These are phyloP conservation scores for Hozukius guyotensis DNA, from an alignment of 2,797 vertebrate genomes.

Conservation along the genomic window DNA sequence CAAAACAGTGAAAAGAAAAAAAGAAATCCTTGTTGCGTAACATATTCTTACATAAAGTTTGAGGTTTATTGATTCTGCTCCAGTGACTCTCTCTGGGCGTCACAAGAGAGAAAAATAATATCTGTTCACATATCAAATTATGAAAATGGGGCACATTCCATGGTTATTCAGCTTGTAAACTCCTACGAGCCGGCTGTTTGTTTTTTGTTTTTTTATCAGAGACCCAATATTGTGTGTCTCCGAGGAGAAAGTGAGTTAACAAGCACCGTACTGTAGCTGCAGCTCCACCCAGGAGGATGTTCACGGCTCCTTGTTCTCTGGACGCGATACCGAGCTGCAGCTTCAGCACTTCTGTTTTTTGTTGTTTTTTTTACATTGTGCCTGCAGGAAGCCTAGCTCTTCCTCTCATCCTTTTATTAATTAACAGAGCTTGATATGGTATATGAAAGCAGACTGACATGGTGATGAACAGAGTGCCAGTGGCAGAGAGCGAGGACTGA, in stretches of 20 bases:
- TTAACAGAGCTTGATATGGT: slow-evolving; percentile 49
- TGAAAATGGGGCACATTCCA: slow-evolving; percentile 32
- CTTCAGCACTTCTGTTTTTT: slow-evolving; percentile 14
- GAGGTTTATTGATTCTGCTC: slow-evolving; percentile 40
- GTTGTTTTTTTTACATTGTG: not conserved
- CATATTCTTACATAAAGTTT: slow-evolving; percentile 23
- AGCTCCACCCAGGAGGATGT: slow-evolving; percentile 49
- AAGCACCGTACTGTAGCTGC: slow-evolving; percentile 1
- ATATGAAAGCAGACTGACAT: slow-evolving; percentile 49
- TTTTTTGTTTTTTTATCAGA: slow-evolving; percentile 6
- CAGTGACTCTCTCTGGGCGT: slow-evolving; percentile 22
- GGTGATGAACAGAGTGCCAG: slow-evolving; percentile 45
- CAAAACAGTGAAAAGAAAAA: not conserved
- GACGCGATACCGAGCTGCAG: slow-evolving; percentile 19
- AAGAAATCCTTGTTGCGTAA: slow-evolving; percentile 16
- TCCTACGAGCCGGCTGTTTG: not conserved
- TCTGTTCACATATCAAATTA: slow-evolving; percentile 25
- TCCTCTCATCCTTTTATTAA: slow-evolving; percentile 50
- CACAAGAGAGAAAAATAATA: slow-evolving; percentile 2
- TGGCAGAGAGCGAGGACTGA: slow-evolving; percentile 42
- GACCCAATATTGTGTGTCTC: slow-evolving; percentile 19
- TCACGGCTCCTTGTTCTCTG: slow-evolving; percentile 36
- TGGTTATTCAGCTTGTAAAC: slow-evolving; percentile 2
- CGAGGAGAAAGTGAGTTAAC: slow-evolving; percentile 18
- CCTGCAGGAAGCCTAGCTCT: slow-evolving; percentile 31